These are phyloP conservation scores for Lagothrix lagotricha DNA, from an alignment of 2,797 vertebrate genomes.

Conservation along the genomic window DNA sequence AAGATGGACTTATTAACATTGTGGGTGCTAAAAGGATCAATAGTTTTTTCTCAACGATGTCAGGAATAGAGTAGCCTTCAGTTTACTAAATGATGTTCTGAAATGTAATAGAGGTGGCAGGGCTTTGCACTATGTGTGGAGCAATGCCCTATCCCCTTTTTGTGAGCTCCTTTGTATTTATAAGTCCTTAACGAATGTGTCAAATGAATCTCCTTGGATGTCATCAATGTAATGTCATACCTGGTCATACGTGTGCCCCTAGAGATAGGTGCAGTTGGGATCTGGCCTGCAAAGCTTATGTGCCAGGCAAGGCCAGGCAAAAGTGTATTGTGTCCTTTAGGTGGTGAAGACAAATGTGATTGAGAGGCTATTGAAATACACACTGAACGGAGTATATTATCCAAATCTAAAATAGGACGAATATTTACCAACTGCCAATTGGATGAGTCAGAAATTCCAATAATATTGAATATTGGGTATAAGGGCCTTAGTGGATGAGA, in stretches of 20 bases:
- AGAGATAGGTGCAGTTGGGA: conserved; percentile 10
- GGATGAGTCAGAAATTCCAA: not conserved
- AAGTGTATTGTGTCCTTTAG: not conserved
- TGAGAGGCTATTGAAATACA: not conserved
- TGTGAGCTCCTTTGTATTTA: conserved; percentile 10
- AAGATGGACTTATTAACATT: conserved; percentile 3
- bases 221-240: not conserved
- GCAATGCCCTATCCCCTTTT: not conserved
- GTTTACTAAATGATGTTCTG: conserved; percentile 11
- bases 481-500: not conserved
- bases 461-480: not conserved
- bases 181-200: not conserved
- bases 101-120: not conserved
- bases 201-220: not conserved
- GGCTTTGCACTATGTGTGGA: not conserved
- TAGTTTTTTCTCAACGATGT: not conserved
- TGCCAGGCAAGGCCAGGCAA: not conserved
- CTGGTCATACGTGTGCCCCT: not conserved
- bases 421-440: conserved; percentile 18
- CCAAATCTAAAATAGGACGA: not conserved
- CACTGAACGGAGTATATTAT: not conserved
- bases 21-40: not conserved
- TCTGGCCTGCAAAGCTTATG: not conserved
- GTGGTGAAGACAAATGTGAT: not conserved
- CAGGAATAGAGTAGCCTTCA: not conserved